A percentile compares a stretch with the other conserved stretches of the same genome.
phyloP scores from a whole-genome alignment of 2,888 invertebrate species.

The Trichopria drosophilae region DNA sequence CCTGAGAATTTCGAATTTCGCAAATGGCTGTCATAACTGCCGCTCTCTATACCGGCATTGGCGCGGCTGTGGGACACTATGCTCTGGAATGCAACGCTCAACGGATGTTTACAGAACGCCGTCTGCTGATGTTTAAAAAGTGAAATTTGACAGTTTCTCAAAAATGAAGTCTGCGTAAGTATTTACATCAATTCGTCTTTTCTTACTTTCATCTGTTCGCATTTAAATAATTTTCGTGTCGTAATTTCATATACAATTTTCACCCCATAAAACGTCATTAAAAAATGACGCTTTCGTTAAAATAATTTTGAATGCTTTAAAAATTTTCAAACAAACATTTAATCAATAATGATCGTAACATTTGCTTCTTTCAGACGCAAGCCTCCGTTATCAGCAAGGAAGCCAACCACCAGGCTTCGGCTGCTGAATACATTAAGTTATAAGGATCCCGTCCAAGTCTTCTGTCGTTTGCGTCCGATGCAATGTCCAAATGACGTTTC shows the following conservation, averaged over 20 bases:
- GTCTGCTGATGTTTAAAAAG: too few relatives aligned
- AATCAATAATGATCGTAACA: background rate
- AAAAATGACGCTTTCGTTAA: too few relatives aligned
- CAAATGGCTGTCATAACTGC: too few relatives aligned
- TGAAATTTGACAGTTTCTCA: too few relatives aligned
- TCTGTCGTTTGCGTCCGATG: slow-evolving; percentile 81
- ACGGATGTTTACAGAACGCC: too few relatives aligned
- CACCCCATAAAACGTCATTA: too few relatives aligned
- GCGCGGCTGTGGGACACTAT: too few relatives aligned
- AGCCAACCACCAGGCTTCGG: slow-evolving; percentile 43
- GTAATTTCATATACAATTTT: too few relatives aligned
- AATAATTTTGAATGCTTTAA: too few relatives aligned
- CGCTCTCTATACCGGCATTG: too few relatives aligned
- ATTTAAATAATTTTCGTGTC: slow-evolving; percentile 1
- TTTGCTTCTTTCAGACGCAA: slow-evolving; percentile 43
- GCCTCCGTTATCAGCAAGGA: slow-evolving; percentile 48
- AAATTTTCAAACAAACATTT: background rate
- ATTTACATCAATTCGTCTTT: background rate
- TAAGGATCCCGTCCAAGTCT: slow-evolving; percentile 84
- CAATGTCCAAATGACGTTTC: slow-evolving; percentile 68
- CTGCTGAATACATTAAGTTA: slow-evolving; percentile 47
- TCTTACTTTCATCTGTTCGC: background rate
- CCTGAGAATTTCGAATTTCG: too few relatives aligned
- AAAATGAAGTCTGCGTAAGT: slow-evolving; percentile 32
- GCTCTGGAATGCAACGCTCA: too few relatives aligned